Evolutionary conservation across 2,888 invertebrate species (phyloP), one percentile per base, ranked within the genome.

Genomic region (Pachymerium ferrugineum): DNA sequence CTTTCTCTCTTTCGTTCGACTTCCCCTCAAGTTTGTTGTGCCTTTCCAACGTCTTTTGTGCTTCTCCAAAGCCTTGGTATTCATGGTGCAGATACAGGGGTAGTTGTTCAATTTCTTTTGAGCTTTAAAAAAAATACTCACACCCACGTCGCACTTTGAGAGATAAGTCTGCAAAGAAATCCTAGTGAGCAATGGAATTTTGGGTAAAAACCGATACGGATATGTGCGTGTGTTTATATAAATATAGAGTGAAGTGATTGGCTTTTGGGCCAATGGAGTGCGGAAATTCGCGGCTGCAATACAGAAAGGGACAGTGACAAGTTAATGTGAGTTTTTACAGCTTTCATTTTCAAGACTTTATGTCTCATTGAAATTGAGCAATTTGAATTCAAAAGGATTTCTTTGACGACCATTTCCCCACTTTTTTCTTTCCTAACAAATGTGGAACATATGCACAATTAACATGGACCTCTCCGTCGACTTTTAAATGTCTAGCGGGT

Each of bases 31-130:
- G 54, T 54, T 54, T 54, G 54, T 54, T 54, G 54, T 54, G 54
- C 25, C 10, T 54, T 54, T 54, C 54, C 54, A 54, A 28, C 25
- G 54, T 6, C 25, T 54, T 54, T 54, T 54, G 54, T 54, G 54
- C 25, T 54, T 54, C 25, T 12, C 28, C 28, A 54, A 54, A 54
- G 54, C 54, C 16, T 54, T 54, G 54, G 25, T 54, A 54, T 54
- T 54, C 54, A 28, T 14, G 54, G 54, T 22, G 22, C 54, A 22
- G 54, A 54, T 54, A 54, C 54, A 54, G 54, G 22, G 33, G 69
- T 69, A 31, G 69, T 69, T 69, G 69, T 33, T 31, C 33, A 69
- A 31, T 69, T 69, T 31, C 30, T 69, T n/a, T 69, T 69, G 69
- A 69, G 30, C 69, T 69, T 69, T 28, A 69, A 30, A 69, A 69